Conservation (phyloP, 1,140 invertebrate species). For the Chelonus insularis region DNA sequence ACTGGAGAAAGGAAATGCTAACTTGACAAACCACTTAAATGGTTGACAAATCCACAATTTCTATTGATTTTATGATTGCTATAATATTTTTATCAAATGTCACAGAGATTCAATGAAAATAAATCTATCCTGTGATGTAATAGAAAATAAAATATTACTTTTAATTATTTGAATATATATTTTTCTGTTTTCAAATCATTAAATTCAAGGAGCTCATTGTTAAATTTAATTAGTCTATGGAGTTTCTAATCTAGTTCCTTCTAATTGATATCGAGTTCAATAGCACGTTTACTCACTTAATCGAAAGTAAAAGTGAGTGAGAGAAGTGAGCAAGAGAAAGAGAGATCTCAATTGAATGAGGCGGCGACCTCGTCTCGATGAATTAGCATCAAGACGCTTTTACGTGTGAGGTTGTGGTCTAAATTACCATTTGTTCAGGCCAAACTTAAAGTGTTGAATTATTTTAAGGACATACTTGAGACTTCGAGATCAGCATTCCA, state of each 20-base stretch:
- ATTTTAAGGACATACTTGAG: background rate
- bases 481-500: background rate
- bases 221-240: too few relatives aligned
- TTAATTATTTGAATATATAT: too few relatives aligned
- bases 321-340: background rate
- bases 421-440: constrained; percentile 5
- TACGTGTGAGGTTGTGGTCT: background rate
- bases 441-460: background rate
- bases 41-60: constrained; percentile 2
- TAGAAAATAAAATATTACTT: too few relatives aligned
- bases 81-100: constrained; percentile 28
- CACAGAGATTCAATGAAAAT: constrained; percentile 14
- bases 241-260: background rate
- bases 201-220: too few relatives aligned
- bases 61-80: constrained; percentile 11
- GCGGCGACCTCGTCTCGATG: constrained; percentile 2
- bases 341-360: constrained; percentile 3
- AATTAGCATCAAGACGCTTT: constrained; percentile 5
- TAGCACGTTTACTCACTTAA: background rate
- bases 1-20: constrained; percentile 21
- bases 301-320: constrained; percentile 11
- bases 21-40: constrained; percentile 31
- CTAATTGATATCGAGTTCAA: constrained; percentile 4
- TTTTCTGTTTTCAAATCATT: too few relatives aligned
- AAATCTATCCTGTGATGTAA: too few relatives aligned